Evolutionary conservation across 2,888 invertebrate genomes (phyloP).

Genomic region (Campoletis raptor): DNA sequence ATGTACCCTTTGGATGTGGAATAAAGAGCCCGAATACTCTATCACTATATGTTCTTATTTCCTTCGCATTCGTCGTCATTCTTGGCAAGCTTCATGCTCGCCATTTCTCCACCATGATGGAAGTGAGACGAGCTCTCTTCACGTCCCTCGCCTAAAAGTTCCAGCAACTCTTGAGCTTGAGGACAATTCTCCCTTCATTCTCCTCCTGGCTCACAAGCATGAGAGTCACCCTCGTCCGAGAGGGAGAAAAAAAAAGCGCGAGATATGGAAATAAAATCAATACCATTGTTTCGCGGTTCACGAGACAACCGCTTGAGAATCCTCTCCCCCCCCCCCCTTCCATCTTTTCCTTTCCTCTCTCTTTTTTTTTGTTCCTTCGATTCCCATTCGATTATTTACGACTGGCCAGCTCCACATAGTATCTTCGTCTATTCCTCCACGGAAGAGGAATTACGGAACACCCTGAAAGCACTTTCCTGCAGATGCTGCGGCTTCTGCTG

Average conservation of each 20-base stretch:
- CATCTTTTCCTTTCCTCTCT: conserved; percentile 32
- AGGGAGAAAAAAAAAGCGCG: conserved; percentile 70
- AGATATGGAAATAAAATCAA: conserved; percentile 84
- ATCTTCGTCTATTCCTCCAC: conserved; percentile 51
- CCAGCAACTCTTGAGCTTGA: conserved; percentile 49
- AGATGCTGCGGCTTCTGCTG: conserved; percentile 52
- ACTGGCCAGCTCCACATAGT: conserved; percentile 60
- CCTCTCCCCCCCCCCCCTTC: not conserved
- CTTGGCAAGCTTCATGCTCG: conserved; percentile 46
- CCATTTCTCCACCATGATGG: conserved; percentile 48
- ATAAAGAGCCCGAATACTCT: conserved; percentile 22
- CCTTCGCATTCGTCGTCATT: conserved; percentile 56
- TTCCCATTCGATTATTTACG: conserved; percentile 70
- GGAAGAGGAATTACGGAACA: conserved; percentile 60
- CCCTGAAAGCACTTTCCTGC: conserved; percentile 60
- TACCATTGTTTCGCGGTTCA: conserved; percentile 84
- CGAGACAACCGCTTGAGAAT: conserved; percentile 63
- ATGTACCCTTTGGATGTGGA: conserved; percentile 78
- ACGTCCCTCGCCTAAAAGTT: conserved; percentile 53
- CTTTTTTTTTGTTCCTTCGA: conserved; percentile 49
- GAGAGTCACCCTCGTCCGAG: conserved; percentile 71
- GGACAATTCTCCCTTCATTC: conserved; percentile 53
- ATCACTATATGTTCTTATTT: conserved; percentile 22
- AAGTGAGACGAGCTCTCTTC: conserved; percentile 51
- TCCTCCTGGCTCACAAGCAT: conserved; percentile 65